These are phyloP conservation scores for Eleginops maclovinus DNA, from an alignment of 2,113 vertebrate species.

Conservation along the genomic window DNA sequence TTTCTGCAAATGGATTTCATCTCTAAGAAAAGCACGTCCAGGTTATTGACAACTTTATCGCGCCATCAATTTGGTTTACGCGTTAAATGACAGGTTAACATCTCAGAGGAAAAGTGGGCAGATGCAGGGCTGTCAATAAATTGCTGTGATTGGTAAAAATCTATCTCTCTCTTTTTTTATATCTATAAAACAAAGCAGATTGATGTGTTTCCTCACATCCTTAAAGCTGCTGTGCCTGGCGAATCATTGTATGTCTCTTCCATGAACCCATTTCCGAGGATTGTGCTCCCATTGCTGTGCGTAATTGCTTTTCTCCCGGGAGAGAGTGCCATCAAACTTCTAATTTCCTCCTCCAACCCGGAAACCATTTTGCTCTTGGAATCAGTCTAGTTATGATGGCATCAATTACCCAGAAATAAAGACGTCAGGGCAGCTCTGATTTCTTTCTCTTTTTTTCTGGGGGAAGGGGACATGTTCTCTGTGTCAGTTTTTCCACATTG, in stretches of 20 bases:
- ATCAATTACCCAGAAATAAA: conserved; percentile 59
- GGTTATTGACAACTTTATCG: conserved; percentile 67
- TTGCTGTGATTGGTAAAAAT: conserved; percentile 7
- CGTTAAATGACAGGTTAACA: conserved; percentile 51
- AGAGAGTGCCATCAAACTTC: conserved; percentile 78
- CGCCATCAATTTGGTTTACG: conserved; percentile 57
- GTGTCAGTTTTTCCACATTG: not conserved
- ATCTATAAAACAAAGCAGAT: conserved; percentile 3
- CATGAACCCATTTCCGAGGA: conserved; percentile 70
- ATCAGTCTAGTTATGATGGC: conserved; percentile 65
- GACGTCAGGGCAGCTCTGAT: conserved; percentile 32
- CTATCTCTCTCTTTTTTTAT: not conserved
- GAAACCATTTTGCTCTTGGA: conserved; percentile 69
- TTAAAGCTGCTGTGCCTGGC: conserved; percentile 41
- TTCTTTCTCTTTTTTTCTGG: not conserved
- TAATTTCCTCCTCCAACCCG: conserved; percentile 73
- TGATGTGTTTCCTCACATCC: conserved; percentile 27
- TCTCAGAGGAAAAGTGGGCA: conserved; percentile 13
- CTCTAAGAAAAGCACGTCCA: conserved; percentile 19
- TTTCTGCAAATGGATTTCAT: conserved; percentile 53
- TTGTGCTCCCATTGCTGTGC: conserved; percentile 67
- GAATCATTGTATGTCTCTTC: conserved; percentile 57
- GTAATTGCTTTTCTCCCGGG: conserved; percentile 77
- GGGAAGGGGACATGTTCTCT: conserved; percentile 4
- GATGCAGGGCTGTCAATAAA: conserved; percentile 12